Evolutionary conservation across 2,888 invertebrate species (phyloP), one percentile per base, ranked within the genome.

Genomic region (Leistus spinibarbis): DNA sequence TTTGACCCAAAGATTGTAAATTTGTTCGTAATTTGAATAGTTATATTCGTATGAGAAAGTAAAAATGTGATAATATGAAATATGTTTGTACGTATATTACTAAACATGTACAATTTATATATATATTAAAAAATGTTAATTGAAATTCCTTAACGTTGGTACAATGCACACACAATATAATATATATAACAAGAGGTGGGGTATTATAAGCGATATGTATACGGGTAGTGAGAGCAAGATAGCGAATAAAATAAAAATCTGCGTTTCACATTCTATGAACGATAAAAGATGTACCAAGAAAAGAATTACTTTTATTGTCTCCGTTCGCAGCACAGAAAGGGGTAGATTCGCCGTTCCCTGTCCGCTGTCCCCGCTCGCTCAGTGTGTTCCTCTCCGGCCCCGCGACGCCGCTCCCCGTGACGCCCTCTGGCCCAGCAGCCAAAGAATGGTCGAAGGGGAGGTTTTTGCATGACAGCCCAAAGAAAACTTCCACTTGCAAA

Each of bases 401-500:
- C 70, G 74, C 78, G 57, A 78, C 67, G 76, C 79, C 77, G 76
- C 79, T 77, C 77, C 73, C 78, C 72, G 69, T 77, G 77, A 78
- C 77, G 76, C 79, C 78, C 77, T 74, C 78, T 71, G 69, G 78
- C 77, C 79, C 74, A 78, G 76, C 77, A 40, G 40, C 40, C 40
- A 69, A 64, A 65, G 76, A 66, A 66, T 77, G 77, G 77, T 77
- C 77, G 78, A 78, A 79, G 77, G 81, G 83, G 83, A 82, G 82
- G 82, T 83, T 83, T 83, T 83, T 83, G 83, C 83, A 83, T 84
- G 84, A 84, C 84, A 82, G 82, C 82, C 82, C 82, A 82, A 83
- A 83, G 83, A 83, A 84, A 83, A 83, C 82, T 83, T 82, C 82
- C 81, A 70, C 82, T 86, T 86, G 88, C 87, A 88, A 87, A 88